Conservation (phyloP, 2,797 vertebrate species). For the Pelochelys cantorii region DNA sequence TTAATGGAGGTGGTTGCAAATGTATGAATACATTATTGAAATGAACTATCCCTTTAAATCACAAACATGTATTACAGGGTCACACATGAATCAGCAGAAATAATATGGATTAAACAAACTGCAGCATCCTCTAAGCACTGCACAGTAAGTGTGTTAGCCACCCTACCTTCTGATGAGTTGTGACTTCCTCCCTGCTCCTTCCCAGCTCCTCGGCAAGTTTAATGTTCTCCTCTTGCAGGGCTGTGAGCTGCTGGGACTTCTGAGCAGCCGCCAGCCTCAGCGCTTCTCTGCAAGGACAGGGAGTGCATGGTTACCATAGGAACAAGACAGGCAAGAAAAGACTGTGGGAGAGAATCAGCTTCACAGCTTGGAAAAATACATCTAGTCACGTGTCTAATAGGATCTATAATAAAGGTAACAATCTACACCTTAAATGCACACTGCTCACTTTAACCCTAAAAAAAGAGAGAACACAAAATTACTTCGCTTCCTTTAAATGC, state of each 20-base stretch:
- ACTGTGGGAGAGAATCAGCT: slow-evolving; percentile 81
- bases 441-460: not conserved
- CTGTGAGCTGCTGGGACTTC: slow-evolving; percentile 87
- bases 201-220: slow-evolving; percentile 89
- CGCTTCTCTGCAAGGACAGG: slow-evolving; percentile 87
- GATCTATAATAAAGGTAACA: slow-evolving; percentile 58
- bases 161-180: slow-evolving; percentile 84
- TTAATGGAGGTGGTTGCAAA: slow-evolving; percentile 42
- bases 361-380: slow-evolving; percentile 77
- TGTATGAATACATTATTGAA: not conserved
- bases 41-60: not conserved
- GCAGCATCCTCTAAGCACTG: not conserved
- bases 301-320: slow-evolving; percentile 84
- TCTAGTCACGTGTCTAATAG: slow-evolving; percentile 72
- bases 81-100: not conserved
- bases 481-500: not conserved
- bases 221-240: slow-evolving; percentile 89
- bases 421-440: not conserved
- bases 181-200: slow-evolving; percentile 84
- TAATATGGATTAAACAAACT: not conserved
- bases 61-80: not conserved
- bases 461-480: not conserved
- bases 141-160: not conserved
- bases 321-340: slow-evolving; percentile 81
- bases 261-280: slow-evolving; percentile 90